Conservation (phyloP, 2,797 vertebrate genomes). For the Ctenosaura bakeri region DNA sequence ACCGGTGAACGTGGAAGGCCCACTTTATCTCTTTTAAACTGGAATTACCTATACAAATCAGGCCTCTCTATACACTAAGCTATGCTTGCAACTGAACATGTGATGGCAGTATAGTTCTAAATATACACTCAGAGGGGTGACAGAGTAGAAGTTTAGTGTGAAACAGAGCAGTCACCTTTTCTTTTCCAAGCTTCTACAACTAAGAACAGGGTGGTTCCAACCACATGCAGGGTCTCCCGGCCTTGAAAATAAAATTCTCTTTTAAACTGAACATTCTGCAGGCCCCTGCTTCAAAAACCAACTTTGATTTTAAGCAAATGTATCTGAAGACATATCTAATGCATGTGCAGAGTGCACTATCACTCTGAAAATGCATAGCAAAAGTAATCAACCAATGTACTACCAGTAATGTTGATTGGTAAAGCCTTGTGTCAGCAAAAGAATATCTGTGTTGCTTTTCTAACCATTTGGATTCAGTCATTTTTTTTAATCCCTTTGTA, state of each 20-base stretch:
- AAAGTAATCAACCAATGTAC: background rate
- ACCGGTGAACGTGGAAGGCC: too few relatives aligned
- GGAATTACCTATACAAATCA: background rate
- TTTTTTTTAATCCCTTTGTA: background rate
- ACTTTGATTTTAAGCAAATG: background rate
- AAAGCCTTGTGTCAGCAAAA: background rate
- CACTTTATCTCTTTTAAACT: background rate
- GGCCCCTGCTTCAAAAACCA: background rate
- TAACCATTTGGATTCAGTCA: too few relatives aligned
- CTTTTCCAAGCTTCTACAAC: background rate
- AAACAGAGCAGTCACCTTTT: background rate
- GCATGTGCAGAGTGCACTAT: background rate
- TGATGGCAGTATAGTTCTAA: slow-evolving; percentile 29
- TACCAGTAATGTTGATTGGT: background rate
- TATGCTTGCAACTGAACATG: background rate
- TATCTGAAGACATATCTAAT: background rate
- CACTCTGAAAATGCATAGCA: background rate
- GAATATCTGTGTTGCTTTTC: background rate
- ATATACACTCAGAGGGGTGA: background rate
- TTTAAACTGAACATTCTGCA: background rate
- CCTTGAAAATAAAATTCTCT: background rate
- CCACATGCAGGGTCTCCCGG: background rate
- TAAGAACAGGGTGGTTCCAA: background rate
- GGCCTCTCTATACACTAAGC: background rate
- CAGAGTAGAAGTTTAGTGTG: background rate